phyloP scores from a whole-genome alignment of 2,888 invertebrate genomes.

The Heteromyza rotundicornis region DNA sequence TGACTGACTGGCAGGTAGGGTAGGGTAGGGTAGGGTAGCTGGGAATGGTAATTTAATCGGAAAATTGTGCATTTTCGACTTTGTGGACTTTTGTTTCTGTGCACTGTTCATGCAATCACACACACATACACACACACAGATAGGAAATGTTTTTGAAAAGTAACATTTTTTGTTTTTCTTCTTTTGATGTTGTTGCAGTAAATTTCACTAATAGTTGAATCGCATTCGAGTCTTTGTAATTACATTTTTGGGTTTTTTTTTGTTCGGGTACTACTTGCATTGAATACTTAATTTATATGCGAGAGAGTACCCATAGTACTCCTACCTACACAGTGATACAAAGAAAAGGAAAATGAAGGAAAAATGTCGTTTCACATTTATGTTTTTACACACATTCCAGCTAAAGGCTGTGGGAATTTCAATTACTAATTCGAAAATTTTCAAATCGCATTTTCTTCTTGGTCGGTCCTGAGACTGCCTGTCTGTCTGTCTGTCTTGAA shows the following conservation, averaged over 20 bases:
- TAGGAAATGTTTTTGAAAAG: neutral
- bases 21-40: neutral
- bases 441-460: neutral
- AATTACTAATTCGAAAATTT: neutral
- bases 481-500: too few species aligned
- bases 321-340: neutral
- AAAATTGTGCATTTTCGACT: constrained; percentile 45
- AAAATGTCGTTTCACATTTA: too few species aligned
- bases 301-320: neutral
- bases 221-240: neutral
- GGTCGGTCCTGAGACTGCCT: too few species aligned
- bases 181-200: too few species aligned
- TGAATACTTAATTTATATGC: neutral
- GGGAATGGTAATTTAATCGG: constrained; percentile 45
- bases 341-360: too few species aligned
- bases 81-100: constrained; percentile 8
- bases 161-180: neutral
- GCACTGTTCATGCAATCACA: neutral
- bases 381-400: too few species aligned
- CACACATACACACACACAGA: neutral
- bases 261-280: too few species aligned
- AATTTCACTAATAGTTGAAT: neutral
- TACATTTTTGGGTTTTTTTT: neutral
- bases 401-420: neutral
- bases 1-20: neutral